Percentiles rank a stretch among this genome's conserved stretches.
Evolutionary conservation across 2,888 invertebrate species (phyloP).

Genomic region (Phorcus lineatus): DNA sequence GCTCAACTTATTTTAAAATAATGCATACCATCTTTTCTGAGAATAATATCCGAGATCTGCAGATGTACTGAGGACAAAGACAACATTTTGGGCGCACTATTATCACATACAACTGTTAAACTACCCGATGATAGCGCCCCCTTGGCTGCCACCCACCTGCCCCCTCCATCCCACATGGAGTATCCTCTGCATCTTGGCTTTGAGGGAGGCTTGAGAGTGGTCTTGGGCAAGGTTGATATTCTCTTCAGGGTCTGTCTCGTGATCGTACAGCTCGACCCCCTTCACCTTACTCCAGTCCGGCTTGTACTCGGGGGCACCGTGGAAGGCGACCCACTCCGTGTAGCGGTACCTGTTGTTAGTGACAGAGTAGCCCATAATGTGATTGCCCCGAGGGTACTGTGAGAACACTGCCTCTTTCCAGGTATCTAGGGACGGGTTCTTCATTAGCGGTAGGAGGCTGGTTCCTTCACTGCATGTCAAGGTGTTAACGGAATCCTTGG

Average conservation of each 20-base stretch:
- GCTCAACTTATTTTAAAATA: too few species aligned
- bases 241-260: conserved; percentile 43
- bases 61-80: too few species aligned
- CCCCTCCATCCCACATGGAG: conserved; percentile 54
- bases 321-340: conserved; percentile 52
- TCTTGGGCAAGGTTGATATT: conserved; percentile 38
- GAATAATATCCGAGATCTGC: too few species aligned
- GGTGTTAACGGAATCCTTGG: conserved; percentile 40
- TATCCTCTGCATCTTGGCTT: conserved; percentile 37
- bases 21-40: too few species aligned
- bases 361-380: conserved; percentile 50
- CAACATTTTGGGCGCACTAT: too few species aligned
- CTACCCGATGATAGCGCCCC: background rate
- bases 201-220: conserved; percentile 61
- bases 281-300: conserved; percentile 38
- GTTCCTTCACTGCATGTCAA: conserved; percentile 52
- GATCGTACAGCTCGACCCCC: conserved; percentile 46
- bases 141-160: background rate
- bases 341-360: conserved; percentile 49
- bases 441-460: conserved; percentile 49
- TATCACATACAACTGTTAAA: too few species aligned
- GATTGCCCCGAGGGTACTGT: conserved; percentile 46
- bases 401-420: conserved; percentile 48
- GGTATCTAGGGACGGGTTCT: conserved; percentile 28
- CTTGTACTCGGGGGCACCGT: conserved; percentile 33